Base-by-base conservation (phyloP, 1,140 invertebrate genomes). In the Sycophaga agraensis region DNA sequence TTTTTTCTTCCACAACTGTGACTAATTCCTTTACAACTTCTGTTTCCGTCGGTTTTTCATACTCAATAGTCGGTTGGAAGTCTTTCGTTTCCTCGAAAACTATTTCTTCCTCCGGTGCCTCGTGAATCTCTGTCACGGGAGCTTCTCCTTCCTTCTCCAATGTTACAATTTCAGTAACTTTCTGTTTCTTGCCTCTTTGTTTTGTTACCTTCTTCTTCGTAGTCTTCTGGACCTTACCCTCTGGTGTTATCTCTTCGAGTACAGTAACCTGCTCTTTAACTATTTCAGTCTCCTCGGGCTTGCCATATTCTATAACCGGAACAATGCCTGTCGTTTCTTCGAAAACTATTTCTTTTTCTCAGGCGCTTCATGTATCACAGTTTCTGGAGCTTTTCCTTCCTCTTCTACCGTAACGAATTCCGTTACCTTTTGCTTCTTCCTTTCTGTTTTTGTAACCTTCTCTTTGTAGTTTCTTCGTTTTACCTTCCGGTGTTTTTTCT, bases 401-500 rank as follows among this genome's bases (percentile, higher is more conserved):
- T 82, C 79, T 71, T 82, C 74, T 46, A 82, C 68, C 17, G 81
- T 81, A 17, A 78, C 74, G 54, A 81, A 78, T 72, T 83, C 78
- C 7, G 77, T 82, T 4, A 77, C 71, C 70, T 82, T 72, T 63
- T 80, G 28, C 11, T 31, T 31, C 28, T 31, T 31, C 11, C 28
- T 11, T 11, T 6, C 11, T 31, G 4, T 31, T 11, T 31, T 31
- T 31, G 11, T 31, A 6, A 31, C 28, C 11, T 64, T 66, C 55
- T 42, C 46, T 34, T 31, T 4, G 28, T 31, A 19, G 58, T 51
- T 75, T 77, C 11, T 40, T 51, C 0, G 8, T 12, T 46, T 55
- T 61, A 7, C 65, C 66, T 55, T 63, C 34, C 0, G 58, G 16
- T 39, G 59, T 64, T 7, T 40, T 19, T 39, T 70, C 66, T 21